Base-by-base conservation (phyloP, 2,113 vertebrate species). In the Corydoras sp. region DNA sequence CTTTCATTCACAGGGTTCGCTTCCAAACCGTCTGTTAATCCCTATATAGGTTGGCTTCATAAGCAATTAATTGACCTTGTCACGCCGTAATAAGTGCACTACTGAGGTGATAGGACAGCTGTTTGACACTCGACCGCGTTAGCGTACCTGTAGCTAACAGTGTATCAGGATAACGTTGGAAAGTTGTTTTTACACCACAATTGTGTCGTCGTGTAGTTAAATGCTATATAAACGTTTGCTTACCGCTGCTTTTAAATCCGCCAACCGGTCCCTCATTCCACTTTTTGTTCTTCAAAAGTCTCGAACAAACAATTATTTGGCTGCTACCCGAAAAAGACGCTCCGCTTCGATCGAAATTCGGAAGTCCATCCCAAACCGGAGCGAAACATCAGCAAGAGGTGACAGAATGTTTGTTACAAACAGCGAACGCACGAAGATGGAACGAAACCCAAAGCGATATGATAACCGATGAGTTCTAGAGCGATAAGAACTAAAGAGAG, bases 221-320 rank as follows among this genome's bases (percentile, higher is more conserved):
- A 48, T 18, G n/a, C 3, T 13, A 55, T 11, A 56, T 7, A 1
- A n/a, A 7, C 12, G 12, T 49, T 69, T 24, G 79, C 92, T 92
- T 84, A 94, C 95, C 82, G 86, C 87, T 12, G 86, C 87, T 12
- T 82, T 80, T 81, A 97, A 78, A 64, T 96, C 94, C 1, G 89
- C 86, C 81, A 97, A 85, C 64, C 94, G 91, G 85, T 97, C 93
- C 92, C 88, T 93, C 95, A 97, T 97, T 72, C 76, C 89, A 69
- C 58, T 30, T 50, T 31, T 14, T 29, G 30, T 62, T 51, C 35
- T 43, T 35, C 54, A 5, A 13, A 10, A 4, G 1, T 30, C 14
- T 2, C 6, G 18, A 51, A 35, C 11, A 9, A 50, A 24, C 9
- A 49, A 63, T 58, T 75, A 65, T 56, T 55, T 49, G 49, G 54